Conservation (phyloP, 2,888 invertebrate genomes). For the Rhagonycha fulva region DNA sequence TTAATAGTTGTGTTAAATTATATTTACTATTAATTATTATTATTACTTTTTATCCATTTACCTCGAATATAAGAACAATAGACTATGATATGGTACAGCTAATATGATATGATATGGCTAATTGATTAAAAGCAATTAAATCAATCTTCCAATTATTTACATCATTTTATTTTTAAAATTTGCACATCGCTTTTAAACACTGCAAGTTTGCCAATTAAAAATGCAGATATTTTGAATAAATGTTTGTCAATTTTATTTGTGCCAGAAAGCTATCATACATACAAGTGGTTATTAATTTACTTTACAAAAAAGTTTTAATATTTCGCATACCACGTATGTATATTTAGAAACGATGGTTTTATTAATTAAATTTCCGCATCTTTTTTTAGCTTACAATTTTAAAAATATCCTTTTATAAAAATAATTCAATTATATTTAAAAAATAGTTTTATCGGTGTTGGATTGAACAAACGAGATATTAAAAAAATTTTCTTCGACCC, state of each 20-base stretch:
- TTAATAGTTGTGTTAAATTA: too few species aligned
- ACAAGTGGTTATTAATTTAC: background rate
- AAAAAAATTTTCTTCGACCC: too few species aligned
- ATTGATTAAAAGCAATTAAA: too few species aligned
- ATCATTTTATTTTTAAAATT: too few species aligned
- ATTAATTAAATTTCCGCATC: background rate
- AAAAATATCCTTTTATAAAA: background rate
- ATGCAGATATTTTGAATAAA: background rate
- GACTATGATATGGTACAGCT: too few species aligned
- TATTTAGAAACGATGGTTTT: background rate
- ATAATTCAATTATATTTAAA: background rate
- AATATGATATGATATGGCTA: too few species aligned
- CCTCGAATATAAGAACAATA: too few species aligned
- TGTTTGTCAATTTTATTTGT: background rate
- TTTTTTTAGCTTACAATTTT: background rate
- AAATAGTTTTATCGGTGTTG: background rate
- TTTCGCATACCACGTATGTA: background rate
- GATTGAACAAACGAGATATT: background rate
- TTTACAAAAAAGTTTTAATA: background rate
- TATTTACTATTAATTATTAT: too few species aligned
- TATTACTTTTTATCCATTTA: too few species aligned
- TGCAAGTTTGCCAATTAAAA: background rate
- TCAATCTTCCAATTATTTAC: too few species aligned
- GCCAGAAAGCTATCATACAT: background rate
- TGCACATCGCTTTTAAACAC: background rate